These are phyloP conservation scores for Typhlichthys subterraneus DNA, from an alignment of 2,797 vertebrate genomes.

Conservation along the genomic window DNA sequence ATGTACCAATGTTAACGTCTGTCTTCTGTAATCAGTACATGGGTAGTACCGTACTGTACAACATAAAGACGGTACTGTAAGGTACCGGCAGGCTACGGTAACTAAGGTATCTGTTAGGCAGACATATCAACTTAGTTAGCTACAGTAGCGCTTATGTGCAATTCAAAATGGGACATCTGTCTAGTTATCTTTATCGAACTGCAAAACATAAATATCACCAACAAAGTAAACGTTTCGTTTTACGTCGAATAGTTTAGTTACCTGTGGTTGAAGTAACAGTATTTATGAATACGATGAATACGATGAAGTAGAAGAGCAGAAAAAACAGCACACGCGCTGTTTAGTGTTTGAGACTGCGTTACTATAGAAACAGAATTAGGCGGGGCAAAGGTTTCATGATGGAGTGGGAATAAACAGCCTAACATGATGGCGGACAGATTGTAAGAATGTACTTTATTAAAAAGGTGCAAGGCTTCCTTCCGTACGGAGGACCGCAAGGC, in stretches of 20 bases:
- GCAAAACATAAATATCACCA: neutral
- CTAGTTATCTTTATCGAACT: neutral
- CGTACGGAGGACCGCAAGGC: too few relatives aligned
- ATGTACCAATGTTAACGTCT: neutral
- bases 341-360: conserved; percentile 44
- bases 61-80: too few relatives aligned
- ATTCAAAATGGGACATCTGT: neutral
- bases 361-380: conserved; percentile 47
- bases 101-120: too few relatives aligned
- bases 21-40: neutral
- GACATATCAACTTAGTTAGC: too few relatives aligned
- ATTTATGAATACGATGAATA: neutral
- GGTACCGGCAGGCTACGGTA: too few relatives aligned
- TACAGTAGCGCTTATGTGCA: neutral
- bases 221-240: neutral
- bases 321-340: conserved; percentile 27
- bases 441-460: too few relatives aligned
- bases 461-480: too few relatives aligned
- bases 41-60: neutral
- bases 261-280: conserved; percentile 37
- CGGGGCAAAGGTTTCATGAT: too few relatives aligned
- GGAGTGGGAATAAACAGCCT: too few relatives aligned
- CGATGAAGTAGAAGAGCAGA: neutral
- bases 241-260: conserved; percentile 31
- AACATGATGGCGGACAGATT: too few relatives aligned